Evolutionary conservation across 2,113 vertebrate genomes (phyloP).

Genomic region (Chaetodon trifascialis): DNA sequence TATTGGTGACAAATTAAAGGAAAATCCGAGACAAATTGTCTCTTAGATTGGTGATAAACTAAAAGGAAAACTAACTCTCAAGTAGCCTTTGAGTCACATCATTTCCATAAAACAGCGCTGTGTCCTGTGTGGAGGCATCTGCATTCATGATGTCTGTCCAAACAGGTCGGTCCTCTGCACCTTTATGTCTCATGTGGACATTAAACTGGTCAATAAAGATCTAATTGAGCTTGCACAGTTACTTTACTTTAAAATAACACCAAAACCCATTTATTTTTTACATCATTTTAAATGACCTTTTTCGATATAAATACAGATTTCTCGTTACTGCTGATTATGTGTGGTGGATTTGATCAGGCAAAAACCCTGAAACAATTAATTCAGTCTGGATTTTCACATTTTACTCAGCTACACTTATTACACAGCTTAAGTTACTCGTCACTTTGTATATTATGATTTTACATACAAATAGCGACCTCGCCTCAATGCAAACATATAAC

Average conservation of each 20-base stretch:
- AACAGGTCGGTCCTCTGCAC: not conserved
- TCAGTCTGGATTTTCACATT: constrained; percentile 1
- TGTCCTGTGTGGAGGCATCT: not conserved
- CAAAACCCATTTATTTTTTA: not conserved
- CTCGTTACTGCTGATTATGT: too few species aligned
- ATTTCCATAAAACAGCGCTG: not conserved
- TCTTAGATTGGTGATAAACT: not conserved
- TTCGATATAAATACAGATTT: not conserved
- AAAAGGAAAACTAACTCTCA: not conserved
- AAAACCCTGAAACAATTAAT: not conserved
- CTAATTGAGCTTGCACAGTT: not conserved
- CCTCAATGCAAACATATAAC: not conserved
- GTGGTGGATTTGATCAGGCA: not conserved
- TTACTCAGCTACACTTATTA: not conserved
- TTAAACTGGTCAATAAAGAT: not conserved
- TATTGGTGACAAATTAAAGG: not conserved
- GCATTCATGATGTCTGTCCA: not conserved
- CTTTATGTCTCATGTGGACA: not conserved
- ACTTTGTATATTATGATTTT: not conserved
- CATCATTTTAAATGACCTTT: not conserved
- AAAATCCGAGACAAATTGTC: too few species aligned
- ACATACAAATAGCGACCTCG: not conserved
- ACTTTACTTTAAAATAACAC: not conserved
- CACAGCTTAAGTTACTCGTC: not conserved
- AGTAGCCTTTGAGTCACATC: too few species aligned